A percentile compares a stretch with the other conserved stretches of the same genome.
Evolutionary conservation across 2,888 invertebrate species (phyloP).

Genomic region (Agrochola circellaris): DNA sequence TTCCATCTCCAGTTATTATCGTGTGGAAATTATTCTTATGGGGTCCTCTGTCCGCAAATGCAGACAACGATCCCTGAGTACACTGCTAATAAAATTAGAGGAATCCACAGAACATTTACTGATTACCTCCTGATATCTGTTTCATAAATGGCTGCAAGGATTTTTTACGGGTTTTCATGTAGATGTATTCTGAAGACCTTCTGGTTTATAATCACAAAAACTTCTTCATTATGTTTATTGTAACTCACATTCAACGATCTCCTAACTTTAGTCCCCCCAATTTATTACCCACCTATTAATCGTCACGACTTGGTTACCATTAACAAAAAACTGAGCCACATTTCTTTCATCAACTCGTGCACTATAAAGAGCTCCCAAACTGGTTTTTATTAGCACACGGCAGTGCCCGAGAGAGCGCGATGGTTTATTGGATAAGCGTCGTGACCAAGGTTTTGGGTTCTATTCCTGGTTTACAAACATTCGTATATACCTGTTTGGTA

Average conservation of each 20-base stretch:
- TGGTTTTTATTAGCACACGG: slow-evolving; percentile 82
- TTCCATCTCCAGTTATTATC: background rate
- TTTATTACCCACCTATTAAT: slow-evolving; percentile 14
- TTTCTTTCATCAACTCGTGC: slow-evolving; percentile 62
- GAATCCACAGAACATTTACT: background rate
- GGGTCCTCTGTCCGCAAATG: background rate
- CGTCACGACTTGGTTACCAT: slow-evolving; percentile 34
- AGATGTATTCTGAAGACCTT: background rate
- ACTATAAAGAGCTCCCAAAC: slow-evolving; percentile 70
- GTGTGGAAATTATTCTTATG: background rate
- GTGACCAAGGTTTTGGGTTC: slow-evolving; percentile 82
- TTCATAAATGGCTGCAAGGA: background rate
- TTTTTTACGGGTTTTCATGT: background rate
- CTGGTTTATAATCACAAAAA: background rate
- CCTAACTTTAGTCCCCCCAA: background rate
- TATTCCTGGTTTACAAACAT: slow-evolving; percentile 76
- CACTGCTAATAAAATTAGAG: background rate
- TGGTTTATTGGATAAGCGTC: slow-evolving; percentile 84
- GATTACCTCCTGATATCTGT: background rate
- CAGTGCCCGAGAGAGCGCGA: slow-evolving; percentile 78
- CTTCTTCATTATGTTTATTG: background rate
- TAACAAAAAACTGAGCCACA: slow-evolving; percentile 17
- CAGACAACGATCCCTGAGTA: background rate
- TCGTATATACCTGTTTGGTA: slow-evolving; percentile 63
- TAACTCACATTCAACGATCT: background rate